Percentiles rank a stretch among this genome's conserved stretches.
Conservation (phyloP, 1,140 invertebrate species). For the Cherax quadricarinatus region DNA sequence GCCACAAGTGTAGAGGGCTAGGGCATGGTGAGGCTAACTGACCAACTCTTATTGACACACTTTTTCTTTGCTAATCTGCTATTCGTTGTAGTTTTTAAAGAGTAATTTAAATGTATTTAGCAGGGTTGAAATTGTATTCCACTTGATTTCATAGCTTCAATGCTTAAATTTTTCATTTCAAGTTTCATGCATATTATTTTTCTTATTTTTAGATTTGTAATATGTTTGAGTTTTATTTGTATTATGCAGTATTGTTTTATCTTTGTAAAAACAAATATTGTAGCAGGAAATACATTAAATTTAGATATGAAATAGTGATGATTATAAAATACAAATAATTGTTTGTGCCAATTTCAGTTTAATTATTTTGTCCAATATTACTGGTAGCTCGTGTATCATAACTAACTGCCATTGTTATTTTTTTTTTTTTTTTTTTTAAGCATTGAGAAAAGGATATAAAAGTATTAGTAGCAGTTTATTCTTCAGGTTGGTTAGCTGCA, state of each 20-base stretch:
- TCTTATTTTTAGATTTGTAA: not conserved
- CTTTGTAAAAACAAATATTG: too few relatives aligned
- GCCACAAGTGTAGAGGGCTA: conserved; percentile 26
- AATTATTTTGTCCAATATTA: too few relatives aligned
- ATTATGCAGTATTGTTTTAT: too few relatives aligned
- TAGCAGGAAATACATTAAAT: too few relatives aligned
- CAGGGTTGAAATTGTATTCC: not conserved
- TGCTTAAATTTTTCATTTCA: not conserved
- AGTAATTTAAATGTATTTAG: not conserved
- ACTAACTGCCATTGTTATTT: too few relatives aligned
- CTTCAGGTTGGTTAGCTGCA: conserved; percentile 39
- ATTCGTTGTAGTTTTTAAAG: not conserved
- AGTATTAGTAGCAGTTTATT: not conserved
- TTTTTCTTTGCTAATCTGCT: not conserved
- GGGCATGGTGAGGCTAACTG: conserved; percentile 36
- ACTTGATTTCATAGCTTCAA: not conserved
- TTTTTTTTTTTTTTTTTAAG: not conserved
- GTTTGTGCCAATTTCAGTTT: too few relatives aligned
- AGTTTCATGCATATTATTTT: not conserved
- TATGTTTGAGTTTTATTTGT: too few relatives aligned
- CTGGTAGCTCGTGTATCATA: too few relatives aligned
- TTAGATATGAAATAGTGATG: too few relatives aligned
- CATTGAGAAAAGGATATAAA: not conserved
- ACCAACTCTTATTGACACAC: not conserved
- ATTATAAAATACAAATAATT: too few relatives aligned